These are phyloP conservation scores for Cryptocheilus praepositus DNA, from an alignment of 2,888 invertebrate genomes.

Conservation along the genomic window DNA sequence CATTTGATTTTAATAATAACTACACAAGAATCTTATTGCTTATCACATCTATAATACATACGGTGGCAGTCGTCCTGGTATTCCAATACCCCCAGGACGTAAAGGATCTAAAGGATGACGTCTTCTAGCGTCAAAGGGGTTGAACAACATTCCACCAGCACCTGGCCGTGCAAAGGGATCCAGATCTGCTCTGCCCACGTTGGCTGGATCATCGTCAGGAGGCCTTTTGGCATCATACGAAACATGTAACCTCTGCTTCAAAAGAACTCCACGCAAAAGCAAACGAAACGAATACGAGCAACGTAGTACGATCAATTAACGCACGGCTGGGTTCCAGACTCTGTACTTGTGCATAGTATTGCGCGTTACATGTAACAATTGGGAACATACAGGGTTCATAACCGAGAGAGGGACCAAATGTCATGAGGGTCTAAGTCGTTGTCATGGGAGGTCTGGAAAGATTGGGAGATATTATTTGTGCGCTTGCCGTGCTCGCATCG, in stretches of 20 bases:
- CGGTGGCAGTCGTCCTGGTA: conserved; percentile 80
- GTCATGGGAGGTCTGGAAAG: conserved; percentile 58
- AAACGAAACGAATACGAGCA: no score
- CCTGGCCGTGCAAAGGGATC: conserved; percentile 81
- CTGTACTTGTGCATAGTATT: no score
- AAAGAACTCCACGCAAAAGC: not conserved
- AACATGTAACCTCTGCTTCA: not conserved
- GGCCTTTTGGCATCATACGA: conserved; percentile 34
- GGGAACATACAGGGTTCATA: conserved; percentile 31
- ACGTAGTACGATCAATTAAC: not conserved
- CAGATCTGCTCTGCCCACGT: conserved; percentile 85
- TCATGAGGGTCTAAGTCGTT: conserved; percentile 51
- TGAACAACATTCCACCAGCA: conserved; percentile 86
- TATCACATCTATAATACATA: conserved; percentile 66
- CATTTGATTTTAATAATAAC: no score
- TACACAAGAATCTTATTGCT: no score
- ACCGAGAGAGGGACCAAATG: conserved; percentile 43
- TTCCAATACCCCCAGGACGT: conserved; percentile 76
- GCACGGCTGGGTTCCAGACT: no score
- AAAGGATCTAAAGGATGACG: conserved; percentile 71
- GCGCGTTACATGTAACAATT: conserved; percentile 2
- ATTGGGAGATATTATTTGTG: conserved; percentile 1
- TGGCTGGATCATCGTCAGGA: conserved; percentile 51
- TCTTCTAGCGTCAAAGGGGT: conserved; percentile 75
- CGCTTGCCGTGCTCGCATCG: conserved; percentile 22